Evolutionary conservation across 2,888 invertebrate species (phyloP).

Genomic region (Plebejus anna): DNA sequence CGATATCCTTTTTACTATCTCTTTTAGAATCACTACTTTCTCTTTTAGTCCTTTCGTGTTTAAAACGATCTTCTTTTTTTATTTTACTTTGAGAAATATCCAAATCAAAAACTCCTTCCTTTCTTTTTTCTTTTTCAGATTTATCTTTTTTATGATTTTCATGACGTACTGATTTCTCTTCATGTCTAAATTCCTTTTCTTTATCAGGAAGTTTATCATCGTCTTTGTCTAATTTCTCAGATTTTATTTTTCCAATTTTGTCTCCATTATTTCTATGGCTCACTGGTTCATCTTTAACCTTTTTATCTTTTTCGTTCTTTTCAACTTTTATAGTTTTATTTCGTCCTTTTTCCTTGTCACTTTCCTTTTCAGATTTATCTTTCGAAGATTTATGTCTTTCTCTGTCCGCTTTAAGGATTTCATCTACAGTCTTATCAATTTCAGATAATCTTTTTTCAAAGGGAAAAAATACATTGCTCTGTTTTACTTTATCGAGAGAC

Average conservation of each 20-base stretch:
- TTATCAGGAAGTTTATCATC: slow-evolving; percentile 51
- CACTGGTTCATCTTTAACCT: slow-evolving; percentile 47
- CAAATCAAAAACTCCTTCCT: slow-evolving; percentile 49
- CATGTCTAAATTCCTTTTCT: slow-evolving; percentile 58
- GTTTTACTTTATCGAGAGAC: slow-evolving; percentile 61
- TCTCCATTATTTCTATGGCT: slow-evolving; percentile 49
- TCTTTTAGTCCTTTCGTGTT: slow-evolving; percentile 64
- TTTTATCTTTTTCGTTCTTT: slow-evolving; percentile 57
- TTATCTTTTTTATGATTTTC: slow-evolving; percentile 74
- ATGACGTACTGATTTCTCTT: slow-evolving; percentile 64
- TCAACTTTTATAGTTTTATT: slow-evolving; percentile 53
- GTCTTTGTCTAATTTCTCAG: slow-evolving; percentile 53
- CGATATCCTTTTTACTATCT: slow-evolving; percentile 68
- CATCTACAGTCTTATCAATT: slow-evolving; percentile 62
- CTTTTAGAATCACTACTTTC: slow-evolving; percentile 59
- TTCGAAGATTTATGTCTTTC: slow-evolving; percentile 59
- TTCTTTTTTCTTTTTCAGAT: slow-evolving; percentile 62
- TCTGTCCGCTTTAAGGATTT: slow-evolving; percentile 62
- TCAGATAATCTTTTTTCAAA: slow-evolving; percentile 51
- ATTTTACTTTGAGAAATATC: slow-evolving; percentile 48
- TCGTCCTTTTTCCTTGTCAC: slow-evolving; percentile 60
- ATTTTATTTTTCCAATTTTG: slow-evolving; percentile 49
- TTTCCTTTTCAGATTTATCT: slow-evolving; percentile 65
- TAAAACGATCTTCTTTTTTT: slow-evolving; percentile 75
- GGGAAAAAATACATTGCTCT: slow-evolving; percentile 45